phyloP scores from a whole-genome alignment of 2,113 vertebrate genomes.

The Myotis lucifugus region DNA sequence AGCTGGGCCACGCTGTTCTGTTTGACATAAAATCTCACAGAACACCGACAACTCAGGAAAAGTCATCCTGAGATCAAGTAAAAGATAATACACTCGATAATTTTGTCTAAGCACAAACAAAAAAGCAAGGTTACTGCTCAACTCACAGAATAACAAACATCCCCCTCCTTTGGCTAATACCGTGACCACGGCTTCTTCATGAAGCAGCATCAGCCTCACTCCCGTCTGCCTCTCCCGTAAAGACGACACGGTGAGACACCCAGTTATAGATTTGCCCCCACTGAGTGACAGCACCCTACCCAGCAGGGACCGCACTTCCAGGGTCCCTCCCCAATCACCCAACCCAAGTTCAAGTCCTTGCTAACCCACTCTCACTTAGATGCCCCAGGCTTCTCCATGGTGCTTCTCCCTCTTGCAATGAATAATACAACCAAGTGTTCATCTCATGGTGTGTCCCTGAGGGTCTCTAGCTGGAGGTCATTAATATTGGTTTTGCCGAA shows the following conservation, averaged over 20 bases:
- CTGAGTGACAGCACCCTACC: not conserved
- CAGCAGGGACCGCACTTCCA: not conserved
- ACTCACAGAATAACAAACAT: not conserved
- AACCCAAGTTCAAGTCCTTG: not conserved
- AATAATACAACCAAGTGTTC: not conserved
- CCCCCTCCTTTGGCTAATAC: not conserved
- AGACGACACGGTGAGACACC: not conserved
- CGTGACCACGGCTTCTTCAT: not conserved
- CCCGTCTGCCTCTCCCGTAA: not conserved
- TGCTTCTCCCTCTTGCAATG: not conserved
- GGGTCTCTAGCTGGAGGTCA: not conserved
- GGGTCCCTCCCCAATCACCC: not conserved
- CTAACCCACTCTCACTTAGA: not conserved
- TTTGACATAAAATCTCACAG: not conserved
- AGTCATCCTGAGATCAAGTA: not conserved
- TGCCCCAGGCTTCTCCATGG: rapidly evolving
- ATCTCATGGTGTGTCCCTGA: not conserved
- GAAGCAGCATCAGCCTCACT: not conserved
- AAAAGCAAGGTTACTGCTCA: not conserved
- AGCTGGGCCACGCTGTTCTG: rapidly evolving
- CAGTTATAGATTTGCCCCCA: not conserved
- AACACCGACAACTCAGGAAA: not conserved
- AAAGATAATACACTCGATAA: not conserved
- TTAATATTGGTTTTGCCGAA: not conserved
- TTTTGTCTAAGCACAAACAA: not conserved